Base-by-base conservation (phyloP, 2,797 vertebrate species). In the Glyptemys insculpta region DNA sequence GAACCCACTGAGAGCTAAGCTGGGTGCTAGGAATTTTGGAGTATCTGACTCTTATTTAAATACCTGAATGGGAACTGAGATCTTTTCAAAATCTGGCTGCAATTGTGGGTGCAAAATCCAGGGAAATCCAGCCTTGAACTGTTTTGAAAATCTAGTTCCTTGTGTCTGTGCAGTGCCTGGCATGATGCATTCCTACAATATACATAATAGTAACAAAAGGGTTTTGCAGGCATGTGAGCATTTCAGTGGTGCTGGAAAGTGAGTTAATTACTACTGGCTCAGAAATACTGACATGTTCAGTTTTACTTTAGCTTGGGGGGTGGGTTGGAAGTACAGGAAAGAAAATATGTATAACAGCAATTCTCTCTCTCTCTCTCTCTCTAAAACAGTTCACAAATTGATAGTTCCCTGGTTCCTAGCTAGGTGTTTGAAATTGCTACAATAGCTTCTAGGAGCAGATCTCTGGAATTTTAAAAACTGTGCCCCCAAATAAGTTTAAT, bases 221-320 rank as follows among this genome's bases (percentile, higher is more conserved):
- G 5, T 53, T 83, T 79, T 68, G 62, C 11, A 83, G 86, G 57
- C 54, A 53, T 12, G 57, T 12, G 57, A 74, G 29, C 2, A 65
- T 83, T 53, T 91, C 88, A 23, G 14, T 68, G 25, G 4, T 87
- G 81, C 82, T 83, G 37, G 79, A 94, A 91, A 12, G 12, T 34
- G 3, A 53, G n/a, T 85, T 88, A 84, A 65, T 81, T 50, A 86
- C 37, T 41, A 14, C n/a, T 52, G 68, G 29, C 52, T 76, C 23
- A 74, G 37, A 74, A 74, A 44, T 74, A 76, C 25, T 29, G 72
- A 21, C n/a, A 68, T 68, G 9, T 37, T 68, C 65, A 37, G 19
- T 68, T 68, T 68, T 19, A 37, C 4, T 21, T 10, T 10, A 68
- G 18, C 19, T 68, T 68, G n/a, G n/a, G n/a, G n/a, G 8, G 18